Evolutionary conservation across 1,140 invertebrate species (phyloP).

Genomic region (Ptiloglossa arizonensis): DNA sequence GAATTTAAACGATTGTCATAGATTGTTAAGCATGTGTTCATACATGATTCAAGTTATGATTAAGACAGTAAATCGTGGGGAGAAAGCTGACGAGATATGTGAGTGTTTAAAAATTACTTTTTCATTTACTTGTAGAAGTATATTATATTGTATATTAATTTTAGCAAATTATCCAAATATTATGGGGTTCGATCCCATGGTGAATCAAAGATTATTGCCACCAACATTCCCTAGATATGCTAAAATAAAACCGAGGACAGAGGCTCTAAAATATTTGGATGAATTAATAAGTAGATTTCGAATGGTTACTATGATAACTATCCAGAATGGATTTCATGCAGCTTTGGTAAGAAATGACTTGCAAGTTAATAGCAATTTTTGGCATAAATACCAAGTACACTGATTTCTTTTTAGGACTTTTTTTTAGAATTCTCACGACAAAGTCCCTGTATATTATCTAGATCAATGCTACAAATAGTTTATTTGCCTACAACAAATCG

Average conservation of each 20-base stretch:
- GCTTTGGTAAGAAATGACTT: conserved; percentile 86
- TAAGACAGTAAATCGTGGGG: conserved; percentile 89
- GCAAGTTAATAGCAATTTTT: conserved; percentile 1
- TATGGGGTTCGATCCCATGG: conserved; percentile 96
- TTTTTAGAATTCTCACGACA: conserved; percentile 94
- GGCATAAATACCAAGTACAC: conserved; percentile 49
- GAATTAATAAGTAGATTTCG: conserved; percentile 91
- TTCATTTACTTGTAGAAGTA: conserved; percentile 1
- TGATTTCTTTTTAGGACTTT: conserved; percentile 88
- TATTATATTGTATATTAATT: conserved; percentile 52
- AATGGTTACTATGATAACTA: conserved; percentile 91
- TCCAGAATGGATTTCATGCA: conserved; percentile 89
- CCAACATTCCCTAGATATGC: conserved; percentile 99
- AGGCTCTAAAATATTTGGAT: conserved; percentile 93
- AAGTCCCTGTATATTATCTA: conserved; percentile 95
- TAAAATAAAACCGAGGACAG: conserved; percentile 92
- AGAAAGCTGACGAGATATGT: conserved; percentile 88
- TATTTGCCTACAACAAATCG: conserved; percentile 85
- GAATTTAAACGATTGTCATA: conserved; percentile 85
- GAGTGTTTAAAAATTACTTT: conserved; percentile 71
- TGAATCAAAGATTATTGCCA: conserved; percentile 96
- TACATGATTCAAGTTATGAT: conserved; percentile 92
- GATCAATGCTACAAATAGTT: conserved; percentile 93
- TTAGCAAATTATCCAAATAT: conserved; percentile 81
- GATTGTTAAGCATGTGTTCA: conserved; percentile 86